Base-by-base conservation (phyloP, 2,113 vertebrate genomes). In the Oenanthe oenanthe region DNA sequence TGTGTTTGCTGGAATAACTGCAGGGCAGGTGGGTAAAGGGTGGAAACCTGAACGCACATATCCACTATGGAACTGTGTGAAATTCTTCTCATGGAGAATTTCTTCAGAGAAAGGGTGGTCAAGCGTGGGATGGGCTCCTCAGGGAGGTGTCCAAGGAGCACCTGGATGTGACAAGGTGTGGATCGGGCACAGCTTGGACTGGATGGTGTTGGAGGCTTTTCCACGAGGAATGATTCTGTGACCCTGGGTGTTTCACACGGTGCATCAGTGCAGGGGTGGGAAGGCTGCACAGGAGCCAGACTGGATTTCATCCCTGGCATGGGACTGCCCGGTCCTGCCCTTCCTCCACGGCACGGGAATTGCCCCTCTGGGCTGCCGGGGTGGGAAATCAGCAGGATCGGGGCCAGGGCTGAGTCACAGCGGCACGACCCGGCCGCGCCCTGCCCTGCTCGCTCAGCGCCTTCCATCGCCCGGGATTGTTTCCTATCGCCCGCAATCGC, bases 401-500 rank as follows among this genome's bases (percentile, higher is more conserved):
- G 71, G 73, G 22, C 42, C 45, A 34, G 56, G 89, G 61, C 88
- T 95, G 95, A 95, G 89, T 88, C 92, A 85, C 0, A 6, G 0
- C 3, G 3, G 78, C 9, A 0, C 38, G 34, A 28, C 66, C 74
- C 34, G 54, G n/a, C 87, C 2, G 1, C 0, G 5, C 88, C 88
- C 82, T 80, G 36, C 74, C 82, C 45, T 94, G 78, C 95, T 78
- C 7, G 1, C 70, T 95, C 92, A 88, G 92, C 83, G 3, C 24
- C 65, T 67, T 48, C 65, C 12, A 80, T 80, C 63, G 0, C n/a
- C 43, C 1, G 67, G 2, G 9, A 70, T 45, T 14, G 13, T 42
- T 66, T 45, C 63, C 62, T 15, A 80, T 84, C 63, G 0, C n/a
- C 42, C 2, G 67, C 2, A 7, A 51, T 38, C 10, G 25, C 60